Evolutionary conservation across 1,140 invertebrate species (phyloP).

Genomic region (Lerema accius): DNA sequence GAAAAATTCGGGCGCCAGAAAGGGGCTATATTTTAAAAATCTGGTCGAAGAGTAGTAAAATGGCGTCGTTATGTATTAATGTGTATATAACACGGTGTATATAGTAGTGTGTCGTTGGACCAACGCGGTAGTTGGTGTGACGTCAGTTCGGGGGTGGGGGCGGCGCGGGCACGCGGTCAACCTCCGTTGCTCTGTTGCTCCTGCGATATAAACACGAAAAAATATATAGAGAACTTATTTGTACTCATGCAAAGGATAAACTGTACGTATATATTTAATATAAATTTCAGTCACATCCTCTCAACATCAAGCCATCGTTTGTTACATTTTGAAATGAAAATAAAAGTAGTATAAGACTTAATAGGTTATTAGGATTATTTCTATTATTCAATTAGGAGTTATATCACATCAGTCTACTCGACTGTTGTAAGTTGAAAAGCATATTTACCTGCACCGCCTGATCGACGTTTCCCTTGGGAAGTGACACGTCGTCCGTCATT

Average conservation of each 20-base stretch:
- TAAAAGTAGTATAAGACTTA: too few species aligned
- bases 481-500: conserved; percentile 55
- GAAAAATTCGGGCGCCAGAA: not conserved
- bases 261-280: too few species aligned
- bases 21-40: not conserved
- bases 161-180: conserved; percentile 43
- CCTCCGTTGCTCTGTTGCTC: conserved; percentile 72
- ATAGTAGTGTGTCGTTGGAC: not conserved
- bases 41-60: not conserved
- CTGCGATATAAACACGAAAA: conserved; percentile 38
- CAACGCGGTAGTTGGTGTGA: not conserved
- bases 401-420: too few species aligned
- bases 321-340: too few species aligned
- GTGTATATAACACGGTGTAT: conserved; percentile 6
- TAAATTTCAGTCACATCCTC: too few species aligned
- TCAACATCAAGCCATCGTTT: too few species aligned
- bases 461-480: conserved; percentile 52
- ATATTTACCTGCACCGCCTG: conserved; percentile 58
- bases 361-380: too few species aligned
- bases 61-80: conserved; percentile 2
- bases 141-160: conserved; percentile 29
- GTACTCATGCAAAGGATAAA: too few species aligned
- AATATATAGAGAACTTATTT: not conserved
- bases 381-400: too few species aligned
- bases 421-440: too few species aligned